phyloP scores from a whole-genome alignment of 2,888 invertebrate species.

The Monochamus alternatus region DNA sequence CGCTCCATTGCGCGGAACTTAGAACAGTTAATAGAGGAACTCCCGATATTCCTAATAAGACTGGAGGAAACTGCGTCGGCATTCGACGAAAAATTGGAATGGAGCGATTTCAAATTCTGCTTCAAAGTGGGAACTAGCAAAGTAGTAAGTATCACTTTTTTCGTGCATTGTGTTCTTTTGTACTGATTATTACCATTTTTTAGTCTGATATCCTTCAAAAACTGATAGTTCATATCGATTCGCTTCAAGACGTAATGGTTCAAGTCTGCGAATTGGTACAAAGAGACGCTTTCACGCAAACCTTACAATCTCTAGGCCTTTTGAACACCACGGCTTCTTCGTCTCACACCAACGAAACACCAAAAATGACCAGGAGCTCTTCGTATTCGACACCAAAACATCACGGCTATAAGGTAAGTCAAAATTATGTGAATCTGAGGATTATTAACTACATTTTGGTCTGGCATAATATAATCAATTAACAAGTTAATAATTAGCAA shows the following conservation, averaged over 20 bases:
- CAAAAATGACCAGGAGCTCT: conserved; percentile 51
- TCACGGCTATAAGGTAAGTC: conserved; percentile 57
- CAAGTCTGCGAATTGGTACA: conserved; percentile 76
- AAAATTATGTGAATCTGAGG: neutral
- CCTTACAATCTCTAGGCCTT: conserved; percentile 74
- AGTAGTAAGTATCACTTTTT: conserved; percentile 72
- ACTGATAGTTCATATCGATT: conserved; percentile 71
- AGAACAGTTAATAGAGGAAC: conserved; percentile 77
- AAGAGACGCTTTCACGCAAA: conserved; percentile 76
- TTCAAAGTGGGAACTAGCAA: conserved; percentile 78
- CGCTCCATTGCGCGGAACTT: conserved; percentile 77
- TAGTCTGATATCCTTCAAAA: conserved; percentile 74
- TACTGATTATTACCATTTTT: conserved; percentile 45
- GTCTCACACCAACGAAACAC: conserved; percentile 46
- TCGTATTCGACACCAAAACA: conserved; percentile 59
- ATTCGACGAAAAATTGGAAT: conserved; percentile 77
- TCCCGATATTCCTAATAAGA: conserved; percentile 76
- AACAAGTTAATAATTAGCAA: too few species aligned
- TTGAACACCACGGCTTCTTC: conserved; percentile 63
- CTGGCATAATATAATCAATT: too few species aligned
- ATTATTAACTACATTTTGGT: too few species aligned
- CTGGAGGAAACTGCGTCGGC: conserved; percentile 77
- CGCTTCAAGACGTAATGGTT: conserved; percentile 71
- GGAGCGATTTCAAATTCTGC: conserved; percentile 77
- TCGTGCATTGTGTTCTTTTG: neutral